phyloP scores from a whole-genome alignment of 2,113 vertebrate genomes.

The Thinocorus orbignyianus region DNA sequence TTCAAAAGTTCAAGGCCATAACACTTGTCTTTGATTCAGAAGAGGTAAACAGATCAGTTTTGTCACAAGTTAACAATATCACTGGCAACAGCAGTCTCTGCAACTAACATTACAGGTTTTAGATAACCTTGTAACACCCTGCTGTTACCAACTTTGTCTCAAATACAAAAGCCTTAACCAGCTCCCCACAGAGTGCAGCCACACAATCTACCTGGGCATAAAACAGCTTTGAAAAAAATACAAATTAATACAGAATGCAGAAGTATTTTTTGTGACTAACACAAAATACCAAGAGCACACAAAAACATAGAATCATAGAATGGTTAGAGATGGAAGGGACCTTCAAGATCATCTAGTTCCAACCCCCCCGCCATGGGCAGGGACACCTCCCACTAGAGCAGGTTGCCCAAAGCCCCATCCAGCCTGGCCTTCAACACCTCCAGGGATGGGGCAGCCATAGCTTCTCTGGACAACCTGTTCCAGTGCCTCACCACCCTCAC shows the following conservation, averaged over 20 bases:
- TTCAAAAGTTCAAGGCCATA: neutral
- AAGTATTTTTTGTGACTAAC: neutral
- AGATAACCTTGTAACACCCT: fast-evolving
- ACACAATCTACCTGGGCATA: neutral
- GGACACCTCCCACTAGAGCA: too few species aligned
- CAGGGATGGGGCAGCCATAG: too few species aligned
- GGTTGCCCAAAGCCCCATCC: too few species aligned
- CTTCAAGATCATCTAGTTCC: too few species aligned
- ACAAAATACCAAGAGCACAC: neutral
- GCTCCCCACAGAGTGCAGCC: neutral
- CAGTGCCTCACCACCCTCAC: too few species aligned
- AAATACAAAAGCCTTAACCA: neutral
- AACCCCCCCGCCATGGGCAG: too few species aligned
- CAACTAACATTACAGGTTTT: neutral
- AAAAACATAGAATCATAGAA: neutral
- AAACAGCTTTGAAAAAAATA: neutral
- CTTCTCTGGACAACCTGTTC: too few species aligned
- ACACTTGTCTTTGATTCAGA: neutral
- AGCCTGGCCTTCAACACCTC: too few species aligned
- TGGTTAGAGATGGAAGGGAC: too few species aligned
- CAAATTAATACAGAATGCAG: neutral
- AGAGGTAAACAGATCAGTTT: neutral
- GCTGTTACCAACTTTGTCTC: neutral
- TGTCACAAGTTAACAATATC: neutral
- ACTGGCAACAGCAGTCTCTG: neutral